phyloP scores from a whole-genome alignment of 2,888 invertebrate genomes.

The Nebria salina region DNA sequence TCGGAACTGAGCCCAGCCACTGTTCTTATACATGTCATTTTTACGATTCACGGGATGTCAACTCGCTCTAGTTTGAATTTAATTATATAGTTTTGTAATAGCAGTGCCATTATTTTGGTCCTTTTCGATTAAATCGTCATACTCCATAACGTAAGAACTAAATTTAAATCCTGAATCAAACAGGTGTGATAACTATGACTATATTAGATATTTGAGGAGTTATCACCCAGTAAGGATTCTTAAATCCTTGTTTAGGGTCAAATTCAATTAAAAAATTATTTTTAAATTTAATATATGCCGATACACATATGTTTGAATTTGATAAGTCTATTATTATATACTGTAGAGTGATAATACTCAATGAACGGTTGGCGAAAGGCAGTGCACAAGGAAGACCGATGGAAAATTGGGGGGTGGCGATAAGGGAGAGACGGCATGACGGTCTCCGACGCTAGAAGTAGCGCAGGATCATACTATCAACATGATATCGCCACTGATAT shows the following conservation, averaged over 20 bases:
- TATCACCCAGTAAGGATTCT: too few species aligned
- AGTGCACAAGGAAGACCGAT: neutral
- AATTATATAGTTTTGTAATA: too few species aligned
- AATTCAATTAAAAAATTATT: too few species aligned
- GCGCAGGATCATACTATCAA: constrained; percentile 56
- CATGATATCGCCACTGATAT: constrained; percentile 59
- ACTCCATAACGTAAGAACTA: too few species aligned
- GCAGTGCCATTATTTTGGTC: too few species aligned
- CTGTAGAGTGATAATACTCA: constrained; percentile 14
- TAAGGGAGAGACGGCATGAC: constrained; percentile 8
- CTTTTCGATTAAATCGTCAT: too few species aligned
- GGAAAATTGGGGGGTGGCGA: neutral
- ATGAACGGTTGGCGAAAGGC: constrained; percentile 28
- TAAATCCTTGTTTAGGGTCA: too few species aligned
- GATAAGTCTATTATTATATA: neutral
- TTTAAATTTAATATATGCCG: too few species aligned
- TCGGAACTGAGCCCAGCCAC: constrained; percentile 48
- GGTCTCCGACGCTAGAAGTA: constrained; percentile 9
- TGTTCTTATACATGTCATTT: constrained; percentile 45
- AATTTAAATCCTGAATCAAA: too few species aligned
- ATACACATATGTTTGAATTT: neutral
- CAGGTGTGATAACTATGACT: too few species aligned
- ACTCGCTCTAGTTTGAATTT: neutral
- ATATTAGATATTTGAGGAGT: too few species aligned
- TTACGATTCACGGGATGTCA: constrained; percentile 27